Evolutionary conservation across 37 sponge, comb jelly and placozoan genomes (phyloP).

Genomic region (Ephydatia muelleri): DNA sequence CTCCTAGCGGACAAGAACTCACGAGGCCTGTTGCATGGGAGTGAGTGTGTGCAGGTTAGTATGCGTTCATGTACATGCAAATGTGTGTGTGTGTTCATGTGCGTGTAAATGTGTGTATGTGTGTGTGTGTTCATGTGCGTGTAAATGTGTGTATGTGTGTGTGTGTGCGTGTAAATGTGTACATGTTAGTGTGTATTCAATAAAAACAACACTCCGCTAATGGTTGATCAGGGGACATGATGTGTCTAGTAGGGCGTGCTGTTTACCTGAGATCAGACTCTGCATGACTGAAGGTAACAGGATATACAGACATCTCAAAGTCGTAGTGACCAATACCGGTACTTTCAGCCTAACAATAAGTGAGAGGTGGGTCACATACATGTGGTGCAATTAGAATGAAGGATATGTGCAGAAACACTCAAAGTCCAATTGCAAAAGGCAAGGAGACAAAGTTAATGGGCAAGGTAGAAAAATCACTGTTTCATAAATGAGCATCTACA

Average conservation of each 20-base stretch:
- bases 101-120: neutral
- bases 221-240: neutral
- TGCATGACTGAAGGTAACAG: conserved; percentile 52
- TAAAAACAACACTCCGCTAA: neutral
- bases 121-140: neutral
- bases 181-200: too few species aligned
- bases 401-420: too few species aligned
- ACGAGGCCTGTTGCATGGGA: conserved; percentile 39
- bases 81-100: neutral
- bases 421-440: too few species aligned
- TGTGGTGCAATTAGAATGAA: too few species aligned
- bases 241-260: neutral
- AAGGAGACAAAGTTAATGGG: too few species aligned
- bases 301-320: conserved; percentile 55
- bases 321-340: conserved; percentile 71
- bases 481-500: too few species aligned
- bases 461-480: too few species aligned
- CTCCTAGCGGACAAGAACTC: conserved; percentile 28
- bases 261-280: conserved; percentile 59
- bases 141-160: neutral
- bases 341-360: conserved; percentile 40
- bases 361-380: neutral
- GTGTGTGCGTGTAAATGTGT: too few species aligned
- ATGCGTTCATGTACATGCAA: too few species aligned
- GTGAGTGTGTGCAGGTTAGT: neutral